Base-by-base conservation (phyloP, 2,888 invertebrate species). In the Agriopis aurantiaria region DNA sequence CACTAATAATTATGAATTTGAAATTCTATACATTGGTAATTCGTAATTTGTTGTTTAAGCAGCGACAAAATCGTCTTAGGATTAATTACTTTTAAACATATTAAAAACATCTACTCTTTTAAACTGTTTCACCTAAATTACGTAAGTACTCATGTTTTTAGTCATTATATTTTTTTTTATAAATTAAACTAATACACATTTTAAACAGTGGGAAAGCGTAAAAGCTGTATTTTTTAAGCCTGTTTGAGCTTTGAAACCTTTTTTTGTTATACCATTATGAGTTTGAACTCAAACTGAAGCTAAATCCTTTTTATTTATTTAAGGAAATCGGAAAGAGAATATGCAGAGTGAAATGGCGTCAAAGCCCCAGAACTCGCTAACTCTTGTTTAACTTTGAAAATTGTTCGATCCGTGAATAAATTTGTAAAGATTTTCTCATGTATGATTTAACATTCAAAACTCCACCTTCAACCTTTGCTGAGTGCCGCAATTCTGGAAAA, bases 321-420 rank as follows among this genome's bases (percentile, higher is more conserved):
- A 64, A 40, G 49, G 8, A 46, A 57, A 56, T 48, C n/a, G 14
- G 8, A 58, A 49, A 51, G n/a, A 23, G 49, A 65, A 51, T 43
- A 56, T 57, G 57, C 57, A 58, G 57, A 65, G 40, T 41, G 12
- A 49, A 65, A 65, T 57, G 57, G 49, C 49, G 64, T 57, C 33
- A 64, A 58, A 65, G 65, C 43, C 43, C 58, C 40, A 40, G 40
- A 64, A 64, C 41, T 64, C 56, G 48, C 17, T 48, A 49, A 65
- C 49, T 49, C 51, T 65, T n/a, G 51, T 43, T 55, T 23, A 49
- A 65, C 65, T 65, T 65, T 51, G 12, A 17, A 51, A 57, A 43
- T 57, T 65, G 57, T 65, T 64, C 57, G 49, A 65, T 58, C n/a
- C 57, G 41, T 43, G 57, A 57, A 55, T 55, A 55, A n/a, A 55